Percentiles rank a stretch among this genome's conserved stretches.
Evolutionary conservation across 2,888 invertebrate genomes (phyloP).

Genomic region (Drosophila planitibia): DNA sequence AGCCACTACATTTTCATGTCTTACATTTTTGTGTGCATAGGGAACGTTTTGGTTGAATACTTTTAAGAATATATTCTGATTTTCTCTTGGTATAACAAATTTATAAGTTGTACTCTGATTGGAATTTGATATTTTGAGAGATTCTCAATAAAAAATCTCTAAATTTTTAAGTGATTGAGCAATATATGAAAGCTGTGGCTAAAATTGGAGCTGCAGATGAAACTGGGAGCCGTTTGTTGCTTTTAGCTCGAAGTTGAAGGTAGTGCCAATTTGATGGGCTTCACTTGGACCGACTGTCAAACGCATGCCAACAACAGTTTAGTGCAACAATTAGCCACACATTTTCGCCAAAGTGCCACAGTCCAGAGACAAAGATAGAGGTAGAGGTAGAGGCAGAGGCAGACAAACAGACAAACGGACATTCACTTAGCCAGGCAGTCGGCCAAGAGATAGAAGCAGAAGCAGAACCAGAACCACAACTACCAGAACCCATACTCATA

Average conservation of each 20-base stretch:
- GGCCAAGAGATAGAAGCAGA: constrained; percentile 19
- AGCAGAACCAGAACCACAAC: constrained; percentile 38
- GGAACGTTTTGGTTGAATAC: not conserved
- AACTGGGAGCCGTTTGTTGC: not conserved
- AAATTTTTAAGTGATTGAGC: not conserved
- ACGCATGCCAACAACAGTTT: constrained; percentile 81
- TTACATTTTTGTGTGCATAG: not conserved
- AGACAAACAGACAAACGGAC: constrained; percentile 15
- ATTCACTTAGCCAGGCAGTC: constrained; percentile 19
- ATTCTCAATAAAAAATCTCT: not conserved
- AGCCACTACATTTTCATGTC: not conserved
- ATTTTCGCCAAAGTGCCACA: constrained; percentile 74
- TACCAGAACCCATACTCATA: constrained; percentile 1
- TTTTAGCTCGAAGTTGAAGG: constrained; percentile 20
- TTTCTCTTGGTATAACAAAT: not conserved
- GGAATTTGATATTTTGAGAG: not conserved
- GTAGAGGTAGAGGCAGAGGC: constrained; percentile 1
- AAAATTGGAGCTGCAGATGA: not conserved
- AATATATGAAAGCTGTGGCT: not conserved
- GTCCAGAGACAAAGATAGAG: constrained; percentile 19
- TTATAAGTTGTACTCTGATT: not conserved
- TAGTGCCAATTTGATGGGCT: constrained; percentile 62
- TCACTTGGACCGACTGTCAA: constrained; percentile 74
- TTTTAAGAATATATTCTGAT: not conserved
- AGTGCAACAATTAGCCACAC: constrained; percentile 79